phyloP scores from a whole-genome alignment of 2,113 vertebrate species.

The Blennius ocellaris region DNA sequence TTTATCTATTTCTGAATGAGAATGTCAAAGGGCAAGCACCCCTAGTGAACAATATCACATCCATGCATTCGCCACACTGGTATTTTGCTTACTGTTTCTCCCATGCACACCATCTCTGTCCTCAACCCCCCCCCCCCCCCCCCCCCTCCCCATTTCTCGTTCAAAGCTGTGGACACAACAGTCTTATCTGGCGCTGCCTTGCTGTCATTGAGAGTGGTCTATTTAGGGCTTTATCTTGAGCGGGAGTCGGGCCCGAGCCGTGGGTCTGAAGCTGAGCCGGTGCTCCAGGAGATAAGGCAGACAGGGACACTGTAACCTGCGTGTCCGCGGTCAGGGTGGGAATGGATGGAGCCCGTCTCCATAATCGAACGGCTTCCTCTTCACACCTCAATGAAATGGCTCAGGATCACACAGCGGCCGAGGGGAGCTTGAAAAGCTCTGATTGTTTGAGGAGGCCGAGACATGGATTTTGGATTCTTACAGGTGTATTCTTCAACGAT shows the following conservation, averaged over 20 bases:
- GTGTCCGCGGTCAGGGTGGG: constrained; percentile 71
- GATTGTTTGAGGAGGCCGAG: constrained; percentile 34
- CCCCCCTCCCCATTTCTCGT: constrained; percentile 28
- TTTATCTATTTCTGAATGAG: constrained; percentile 55
- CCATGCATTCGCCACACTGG: constrained; percentile 2
- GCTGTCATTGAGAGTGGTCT: constrained; percentile 78
- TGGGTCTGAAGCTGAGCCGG: constrained; percentile 66
- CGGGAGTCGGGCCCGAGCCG: constrained; percentile 59
- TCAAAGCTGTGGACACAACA: constrained; percentile 66
- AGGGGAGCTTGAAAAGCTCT: constrained; percentile 37
- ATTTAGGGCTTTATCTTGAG: constrained; percentile 82
- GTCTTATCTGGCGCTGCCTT: constrained; percentile 77
- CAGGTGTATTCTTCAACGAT: constrained; percentile 2
- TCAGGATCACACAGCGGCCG: constrained; percentile 59
- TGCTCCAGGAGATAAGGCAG: constrained; percentile 77
- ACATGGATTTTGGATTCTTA: constrained; percentile 30
- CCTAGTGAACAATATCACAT: constrained; percentile 17
- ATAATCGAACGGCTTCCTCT: constrained; percentile 71
- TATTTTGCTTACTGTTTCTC: constrained; percentile 30
- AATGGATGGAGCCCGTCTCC: constrained; percentile 53
- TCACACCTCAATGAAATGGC: constrained; percentile 50
- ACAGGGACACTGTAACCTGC: constrained; percentile 78
- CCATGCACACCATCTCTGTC: background rate
- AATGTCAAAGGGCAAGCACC: constrained; percentile 51
- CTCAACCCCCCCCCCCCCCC: background rate